Evolutionary conservation across 2,888 invertebrate species (phyloP).

Genomic region (Tromatobia lineatoria): DNA sequence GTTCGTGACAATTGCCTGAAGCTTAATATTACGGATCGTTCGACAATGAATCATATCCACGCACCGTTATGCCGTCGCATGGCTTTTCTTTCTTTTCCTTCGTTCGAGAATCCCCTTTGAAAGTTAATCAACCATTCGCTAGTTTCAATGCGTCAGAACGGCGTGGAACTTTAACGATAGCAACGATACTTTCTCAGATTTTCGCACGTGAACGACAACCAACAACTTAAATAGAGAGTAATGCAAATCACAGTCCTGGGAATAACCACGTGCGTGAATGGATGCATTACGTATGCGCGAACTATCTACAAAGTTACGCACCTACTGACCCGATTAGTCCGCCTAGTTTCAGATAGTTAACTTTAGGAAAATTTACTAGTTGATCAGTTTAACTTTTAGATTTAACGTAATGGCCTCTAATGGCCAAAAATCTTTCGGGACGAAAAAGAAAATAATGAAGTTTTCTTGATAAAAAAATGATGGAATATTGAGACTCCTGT

Average conservation of each 20-base stretch:
- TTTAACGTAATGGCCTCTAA: no score
- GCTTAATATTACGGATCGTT: conserved; percentile 18
- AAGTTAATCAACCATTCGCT: conserved; percentile 37
- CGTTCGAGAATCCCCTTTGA: conserved; percentile 21
- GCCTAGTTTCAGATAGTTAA: background rate
- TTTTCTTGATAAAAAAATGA: background rate
- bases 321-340: background rate
- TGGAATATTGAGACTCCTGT: background rate
- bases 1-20: conserved; percentile 14
- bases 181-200: conserved; percentile 16
- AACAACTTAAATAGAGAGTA: background rate
- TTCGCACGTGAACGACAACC: conserved; percentile 5
- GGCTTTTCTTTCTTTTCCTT: conserved; percentile 19
- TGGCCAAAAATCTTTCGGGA: background rate
- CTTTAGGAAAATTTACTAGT: background rate
- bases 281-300: background rate
- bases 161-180: background rate
- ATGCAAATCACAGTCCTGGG: background rate
- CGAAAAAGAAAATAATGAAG: background rate
- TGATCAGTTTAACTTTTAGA: background rate
- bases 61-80: background rate
- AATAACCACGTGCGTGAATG: background rate
- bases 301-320: background rate
- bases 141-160: conserved; percentile 4
- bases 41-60: conserved; percentile 48